phyloP scores from a whole-genome alignment of 2,888 invertebrate genomes.

The Drosophila quinaria region DNA sequence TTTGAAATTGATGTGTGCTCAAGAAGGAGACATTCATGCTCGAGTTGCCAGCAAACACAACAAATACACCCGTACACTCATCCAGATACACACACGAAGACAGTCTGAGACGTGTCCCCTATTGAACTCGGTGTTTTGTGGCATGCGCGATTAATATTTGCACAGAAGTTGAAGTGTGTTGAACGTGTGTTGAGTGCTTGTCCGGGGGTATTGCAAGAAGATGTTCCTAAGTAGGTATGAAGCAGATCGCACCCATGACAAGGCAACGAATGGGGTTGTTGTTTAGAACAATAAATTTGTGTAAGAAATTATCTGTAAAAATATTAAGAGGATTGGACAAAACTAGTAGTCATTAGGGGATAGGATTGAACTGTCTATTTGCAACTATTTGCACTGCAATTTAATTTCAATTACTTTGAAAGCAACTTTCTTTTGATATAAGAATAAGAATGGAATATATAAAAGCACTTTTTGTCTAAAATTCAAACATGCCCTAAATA shows the following conservation, averaged over 20 bases:
- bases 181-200: conserved; percentile 47
- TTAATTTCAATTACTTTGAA: neutral
- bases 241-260: conserved; percentile 11
- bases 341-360: neutral
- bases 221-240: neutral
- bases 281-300: conserved; percentile 30
- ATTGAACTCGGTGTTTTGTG: conserved; percentile 44
- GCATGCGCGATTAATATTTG: conserved; percentile 61
- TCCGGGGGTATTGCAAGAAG: neutral
- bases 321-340: neutral
- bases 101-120: conserved; percentile 30
- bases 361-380: neutral
- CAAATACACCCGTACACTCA: conserved; percentile 8
- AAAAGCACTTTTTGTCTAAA: no score
- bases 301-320: conserved; percentile 6
- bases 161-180: conserved; percentile 56
- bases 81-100: conserved; percentile 2
- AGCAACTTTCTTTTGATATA: no score
- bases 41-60: conserved; percentile 48
- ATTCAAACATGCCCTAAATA: no score
- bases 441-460: no score
- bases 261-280: conserved; percentile 18
- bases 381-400: neutral
- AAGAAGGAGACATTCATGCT: conserved; percentile 68
- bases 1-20: conserved; percentile 79